Percentiles rank a stretch among this genome's conserved stretches.
Conservation (phyloP, 2,888 invertebrate species). For the Drosophila multiciliata region DNA sequence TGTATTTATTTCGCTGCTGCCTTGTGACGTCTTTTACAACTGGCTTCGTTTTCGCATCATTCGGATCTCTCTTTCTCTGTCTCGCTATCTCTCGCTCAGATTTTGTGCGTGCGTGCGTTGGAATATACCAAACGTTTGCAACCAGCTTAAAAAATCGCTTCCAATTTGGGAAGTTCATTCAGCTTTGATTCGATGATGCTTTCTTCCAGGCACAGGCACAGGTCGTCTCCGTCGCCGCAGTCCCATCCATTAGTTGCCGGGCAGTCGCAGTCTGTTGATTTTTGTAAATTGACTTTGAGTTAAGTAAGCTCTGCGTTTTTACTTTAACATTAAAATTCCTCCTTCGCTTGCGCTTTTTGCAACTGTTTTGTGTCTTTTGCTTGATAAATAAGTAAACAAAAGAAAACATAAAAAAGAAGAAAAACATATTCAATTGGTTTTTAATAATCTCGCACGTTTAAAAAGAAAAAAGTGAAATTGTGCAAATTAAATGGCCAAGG, state of each 20-base stretch:
- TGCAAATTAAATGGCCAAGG: constrained; percentile 38
- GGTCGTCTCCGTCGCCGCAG: constrained; percentile 24
- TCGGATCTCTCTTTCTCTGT: constrained; percentile 10
- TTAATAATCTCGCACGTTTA: constrained; percentile 27
- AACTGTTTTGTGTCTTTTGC: constrained; percentile 59
- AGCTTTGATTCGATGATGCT: constrained; percentile 56
- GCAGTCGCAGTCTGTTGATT: constrained; percentile 54
- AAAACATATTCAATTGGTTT: constrained; percentile 36
- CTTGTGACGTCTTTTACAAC: constrained; percentile 71
- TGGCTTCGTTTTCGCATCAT: constrained; percentile 36
- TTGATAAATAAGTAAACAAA: constrained; percentile 57
- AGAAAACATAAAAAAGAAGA: constrained; percentile 18
- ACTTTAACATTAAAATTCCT: background rate
- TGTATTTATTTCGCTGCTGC: constrained; percentile 34
- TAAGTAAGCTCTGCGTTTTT: constrained; percentile 7
- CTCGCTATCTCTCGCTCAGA: constrained; percentile 21
- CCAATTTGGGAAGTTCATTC: constrained; percentile 79
- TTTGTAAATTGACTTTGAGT: constrained; percentile 46
- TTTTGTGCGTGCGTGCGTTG: constrained; percentile 52
- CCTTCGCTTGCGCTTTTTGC: constrained; percentile 13
- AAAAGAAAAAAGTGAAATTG: constrained; percentile 50
- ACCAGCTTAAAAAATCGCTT: constrained; percentile 64
- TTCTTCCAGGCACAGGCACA: constrained; percentile 47
- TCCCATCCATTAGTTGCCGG: constrained; percentile 11
- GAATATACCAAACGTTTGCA: constrained; percentile 30